Percentiles rank a stretch among this genome's conserved stretches.
Evolutionary conservation across 2,888 invertebrate species (phyloP).

Genomic region (Zygogramma bicolorata): DNA sequence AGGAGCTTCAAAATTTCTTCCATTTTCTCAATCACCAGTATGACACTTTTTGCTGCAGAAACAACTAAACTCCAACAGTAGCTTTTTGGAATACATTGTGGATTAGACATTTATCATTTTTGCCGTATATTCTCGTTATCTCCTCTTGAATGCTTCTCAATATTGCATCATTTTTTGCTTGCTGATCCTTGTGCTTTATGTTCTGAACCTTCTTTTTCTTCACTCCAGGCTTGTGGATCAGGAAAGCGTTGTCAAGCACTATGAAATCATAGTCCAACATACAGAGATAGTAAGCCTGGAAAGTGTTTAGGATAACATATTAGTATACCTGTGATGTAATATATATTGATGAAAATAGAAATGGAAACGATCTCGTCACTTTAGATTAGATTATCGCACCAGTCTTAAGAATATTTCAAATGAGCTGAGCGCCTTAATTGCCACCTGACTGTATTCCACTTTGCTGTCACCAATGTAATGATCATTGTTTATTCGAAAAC

Average conservation of each 20-base stretch:
- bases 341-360: too few relatives aligned
- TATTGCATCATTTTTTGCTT: conserved; percentile 40
- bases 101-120: conserved; percentile 39
- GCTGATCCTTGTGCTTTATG: conserved; percentile 40
- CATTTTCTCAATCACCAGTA: neutral
- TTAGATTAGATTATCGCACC: too few relatives aligned
- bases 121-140: conserved; percentile 46
- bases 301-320: too few relatives aligned
- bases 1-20: too few relatives aligned
- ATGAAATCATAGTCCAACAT: conserved; percentile 52
- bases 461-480: too few relatives aligned
- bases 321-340: too few relatives aligned
- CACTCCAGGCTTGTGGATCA: conserved; percentile 55
- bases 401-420: too few relatives aligned
- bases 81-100: conserved; percentile 22
- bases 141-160: conserved; percentile 41
- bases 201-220: conserved; percentile 54
- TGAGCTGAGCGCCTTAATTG: too few relatives aligned
- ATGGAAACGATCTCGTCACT: too few relatives aligned
- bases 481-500: too few relatives aligned
- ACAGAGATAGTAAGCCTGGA: conserved; percentile 53
- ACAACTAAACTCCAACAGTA: neutral
- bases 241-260: conserved; percentile 54
- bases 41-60: neutral
- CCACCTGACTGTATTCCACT: too few relatives aligned